Conservation (phyloP, 2,113 vertebrate genomes). For the Lates calcarifer region DNA sequence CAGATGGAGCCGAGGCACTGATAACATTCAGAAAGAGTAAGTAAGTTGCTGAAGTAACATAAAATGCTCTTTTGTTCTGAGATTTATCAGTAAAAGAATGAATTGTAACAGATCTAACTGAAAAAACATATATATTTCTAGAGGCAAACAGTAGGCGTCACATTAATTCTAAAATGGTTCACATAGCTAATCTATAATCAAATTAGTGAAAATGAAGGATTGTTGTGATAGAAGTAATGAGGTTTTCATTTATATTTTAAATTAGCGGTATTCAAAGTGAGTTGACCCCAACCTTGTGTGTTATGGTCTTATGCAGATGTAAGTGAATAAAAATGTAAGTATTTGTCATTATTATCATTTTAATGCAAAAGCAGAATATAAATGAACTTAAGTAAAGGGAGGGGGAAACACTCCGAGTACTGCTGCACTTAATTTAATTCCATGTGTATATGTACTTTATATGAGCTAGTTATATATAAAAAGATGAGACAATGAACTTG, state of each 20-base stretch:
- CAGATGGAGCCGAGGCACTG: conserved; percentile 55
- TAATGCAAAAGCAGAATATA: neutral
- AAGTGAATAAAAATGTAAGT: neutral
- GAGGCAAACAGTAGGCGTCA: neutral
- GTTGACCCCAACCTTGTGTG: neutral
- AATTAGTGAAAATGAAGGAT: conserved; percentile 21
- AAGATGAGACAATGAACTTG: conserved; percentile 16
- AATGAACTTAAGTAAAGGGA: neutral
- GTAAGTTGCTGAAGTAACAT: conserved; percentile 21
- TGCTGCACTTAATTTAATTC: neutral
- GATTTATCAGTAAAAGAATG: neutral
- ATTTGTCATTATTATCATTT: neutral
- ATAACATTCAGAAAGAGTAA: conserved; percentile 25
- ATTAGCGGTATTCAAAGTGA: neutral
- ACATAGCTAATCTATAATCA: conserved; percentile 39
- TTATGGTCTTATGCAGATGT: neutral
- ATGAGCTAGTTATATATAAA: neutral
- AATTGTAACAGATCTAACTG: neutral
- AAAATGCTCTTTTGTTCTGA: neutral
- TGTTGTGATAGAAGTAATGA: neutral
- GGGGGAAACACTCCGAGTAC: neutral
- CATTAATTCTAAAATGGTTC: conserved; percentile 16
- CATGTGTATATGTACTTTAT: neutral
- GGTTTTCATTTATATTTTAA: conserved; percentile 12
- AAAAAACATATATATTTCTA: neutral